Evolutionary conservation across 2,113 vertebrate genomes (phyloP).

Genomic region (Callithrix jacchus): DNA sequence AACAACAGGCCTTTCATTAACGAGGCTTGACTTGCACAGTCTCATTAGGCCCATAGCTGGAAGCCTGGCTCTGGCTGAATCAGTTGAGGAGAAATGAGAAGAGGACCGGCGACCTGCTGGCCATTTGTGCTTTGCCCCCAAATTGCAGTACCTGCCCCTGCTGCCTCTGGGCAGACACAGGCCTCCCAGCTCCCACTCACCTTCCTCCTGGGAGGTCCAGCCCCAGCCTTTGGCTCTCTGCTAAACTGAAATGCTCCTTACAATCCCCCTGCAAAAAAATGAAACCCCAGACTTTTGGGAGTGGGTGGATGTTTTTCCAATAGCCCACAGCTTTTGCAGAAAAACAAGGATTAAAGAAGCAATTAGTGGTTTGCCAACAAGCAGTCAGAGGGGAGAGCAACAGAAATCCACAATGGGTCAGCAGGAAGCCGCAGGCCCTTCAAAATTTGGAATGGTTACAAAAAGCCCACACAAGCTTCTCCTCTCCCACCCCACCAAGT

Average conservation of each 20-base stretch:
- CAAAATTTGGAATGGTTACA: neutral
- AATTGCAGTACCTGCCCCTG: neutral
- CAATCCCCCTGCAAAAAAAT: neutral
- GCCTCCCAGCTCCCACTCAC: neutral
- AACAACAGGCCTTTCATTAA: neutral
- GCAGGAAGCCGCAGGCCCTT: neutral
- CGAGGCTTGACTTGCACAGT: neutral
- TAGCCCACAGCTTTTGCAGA: neutral
- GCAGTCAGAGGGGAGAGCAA: neutral
- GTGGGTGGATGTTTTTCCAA: neutral
- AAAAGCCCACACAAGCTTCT: neutral
- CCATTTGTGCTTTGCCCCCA: neutral
- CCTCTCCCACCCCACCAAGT: neutral
- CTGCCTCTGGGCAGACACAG: too few relatives aligned
- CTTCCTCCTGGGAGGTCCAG: neutral
- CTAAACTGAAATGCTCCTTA: neutral
- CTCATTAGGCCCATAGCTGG: neutral
- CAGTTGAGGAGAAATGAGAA: neutral
- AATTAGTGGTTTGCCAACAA: constrained; percentile 11
- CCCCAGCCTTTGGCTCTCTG: neutral
- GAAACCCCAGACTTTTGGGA: neutral
- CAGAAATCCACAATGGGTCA: neutral
- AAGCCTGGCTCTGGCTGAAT: neutral
- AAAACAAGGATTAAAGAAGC: constrained; percentile 46
- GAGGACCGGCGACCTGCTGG: neutral